Conservation (phyloP, 2,797 vertebrate species). For the Aldrovandia affinis region DNA sequence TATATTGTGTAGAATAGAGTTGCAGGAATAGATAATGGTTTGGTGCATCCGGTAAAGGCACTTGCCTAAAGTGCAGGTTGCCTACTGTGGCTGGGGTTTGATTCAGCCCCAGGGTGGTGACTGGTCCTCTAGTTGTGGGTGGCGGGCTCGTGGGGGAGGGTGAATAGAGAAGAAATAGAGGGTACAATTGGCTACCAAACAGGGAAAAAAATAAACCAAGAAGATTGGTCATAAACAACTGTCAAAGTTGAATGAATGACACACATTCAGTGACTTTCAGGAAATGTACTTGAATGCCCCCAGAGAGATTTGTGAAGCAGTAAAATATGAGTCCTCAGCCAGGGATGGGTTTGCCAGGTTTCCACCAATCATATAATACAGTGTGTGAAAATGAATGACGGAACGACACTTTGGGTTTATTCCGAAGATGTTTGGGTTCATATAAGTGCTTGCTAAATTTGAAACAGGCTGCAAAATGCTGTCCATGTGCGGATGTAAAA, state of each 20-base stretch:
- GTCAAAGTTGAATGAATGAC: neutral
- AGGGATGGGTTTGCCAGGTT: neutral
- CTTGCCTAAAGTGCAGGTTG: too few species aligned
- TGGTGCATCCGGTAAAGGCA: too few species aligned
- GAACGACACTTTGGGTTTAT: slow-evolving; percentile 35
- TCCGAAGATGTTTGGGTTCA: slow-evolving; percentile 40
- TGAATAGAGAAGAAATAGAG: too few species aligned
- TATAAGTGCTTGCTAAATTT: slow-evolving; percentile 38
- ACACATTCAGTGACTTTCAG: neutral
- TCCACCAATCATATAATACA: neutral
- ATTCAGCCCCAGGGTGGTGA: too few species aligned
- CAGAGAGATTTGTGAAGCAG: neutral
- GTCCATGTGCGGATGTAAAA: slow-evolving; percentile 23
- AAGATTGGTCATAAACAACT: neutral
- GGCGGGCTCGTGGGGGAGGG: too few species aligned
- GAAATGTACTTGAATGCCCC: neutral
- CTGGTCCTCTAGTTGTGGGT: too few species aligned
- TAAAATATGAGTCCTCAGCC: neutral
- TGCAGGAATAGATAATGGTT: too few species aligned
- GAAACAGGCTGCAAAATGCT: slow-evolving; percentile 37
- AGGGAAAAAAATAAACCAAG: too few species aligned
- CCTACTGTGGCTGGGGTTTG: too few species aligned
- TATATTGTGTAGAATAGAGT: too few species aligned
- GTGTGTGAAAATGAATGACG: slow-evolving; percentile 4
- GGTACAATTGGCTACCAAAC: too few species aligned